These are phyloP conservation scores for Rattus rattus DNA, from an alignment of 2,113 vertebrate genomes.

Conservation along the genomic window DNA sequence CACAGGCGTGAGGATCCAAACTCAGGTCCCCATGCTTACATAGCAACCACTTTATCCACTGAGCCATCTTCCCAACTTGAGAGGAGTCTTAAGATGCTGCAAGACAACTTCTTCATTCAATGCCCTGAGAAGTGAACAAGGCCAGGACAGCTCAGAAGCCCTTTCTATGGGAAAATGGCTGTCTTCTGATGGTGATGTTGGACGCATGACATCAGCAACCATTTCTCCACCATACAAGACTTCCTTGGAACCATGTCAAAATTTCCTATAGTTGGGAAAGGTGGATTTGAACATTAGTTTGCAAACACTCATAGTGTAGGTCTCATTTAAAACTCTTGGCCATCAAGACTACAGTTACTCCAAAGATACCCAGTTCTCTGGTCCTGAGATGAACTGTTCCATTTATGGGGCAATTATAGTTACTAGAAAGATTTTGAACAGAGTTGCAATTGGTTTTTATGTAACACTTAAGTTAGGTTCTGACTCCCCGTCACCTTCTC, in stretches of 20 bases:
- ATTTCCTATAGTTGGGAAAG: neutral
- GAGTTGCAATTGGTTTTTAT: neutral
- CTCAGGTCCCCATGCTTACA: neutral
- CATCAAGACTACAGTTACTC: neutral
- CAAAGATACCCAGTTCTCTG: neutral
- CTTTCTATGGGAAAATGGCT: neutral
- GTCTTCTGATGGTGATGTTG: neutral
- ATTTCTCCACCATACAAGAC: neutral
- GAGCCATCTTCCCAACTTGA: neutral
- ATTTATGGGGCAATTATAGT: neutral
- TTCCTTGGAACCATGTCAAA: neutral
- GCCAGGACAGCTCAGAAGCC: neutral
- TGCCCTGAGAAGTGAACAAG: neutral
- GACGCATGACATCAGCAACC: neutral
- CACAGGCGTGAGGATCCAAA: neutral
- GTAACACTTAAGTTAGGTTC: neutral
- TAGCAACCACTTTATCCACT: neutral
- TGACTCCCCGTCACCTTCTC: neutral
- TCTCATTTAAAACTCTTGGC: neutral
- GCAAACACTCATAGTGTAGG: neutral
- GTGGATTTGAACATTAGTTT: neutral
- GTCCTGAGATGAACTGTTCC: neutral
- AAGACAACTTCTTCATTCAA: neutral
- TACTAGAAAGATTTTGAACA: neutral
- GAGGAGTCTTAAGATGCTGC: neutral